Conservation (phyloP, 2,113 vertebrate species). For the Nibea coibor region DNA sequence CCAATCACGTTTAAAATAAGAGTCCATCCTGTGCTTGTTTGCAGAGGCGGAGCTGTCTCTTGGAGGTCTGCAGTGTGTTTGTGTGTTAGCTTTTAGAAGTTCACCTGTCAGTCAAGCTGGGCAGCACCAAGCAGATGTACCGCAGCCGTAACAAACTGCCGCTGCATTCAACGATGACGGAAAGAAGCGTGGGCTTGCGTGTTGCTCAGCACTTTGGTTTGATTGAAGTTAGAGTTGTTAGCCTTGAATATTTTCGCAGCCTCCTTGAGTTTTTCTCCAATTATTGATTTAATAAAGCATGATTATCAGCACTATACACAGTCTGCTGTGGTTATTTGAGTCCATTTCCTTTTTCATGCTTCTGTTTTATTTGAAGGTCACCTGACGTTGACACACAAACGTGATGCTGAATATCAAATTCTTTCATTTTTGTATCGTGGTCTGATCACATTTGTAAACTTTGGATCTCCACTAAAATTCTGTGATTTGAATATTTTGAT, state of each 20-base stretch:
- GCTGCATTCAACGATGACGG: constrained; percentile 75
- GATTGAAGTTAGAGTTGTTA: constrained; percentile 88
- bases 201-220: constrained; percentile 82
- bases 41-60: constrained; percentile 90
- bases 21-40: constrained; percentile 86
- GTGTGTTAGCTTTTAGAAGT: constrained; percentile 92
- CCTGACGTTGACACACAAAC: neutral
- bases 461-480: too few relatives aligned
- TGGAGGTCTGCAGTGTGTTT: constrained; percentile 89
- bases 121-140: constrained; percentile 82
- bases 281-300: constrained; percentile 98
- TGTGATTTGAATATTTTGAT: too few relatives aligned
- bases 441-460: too few relatives aligned
- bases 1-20: constrained; percentile 81
- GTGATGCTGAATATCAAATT: neutral
- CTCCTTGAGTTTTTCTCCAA: constrained; percentile 90
- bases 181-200: constrained; percentile 29
- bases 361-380: neutral
- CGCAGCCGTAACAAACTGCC: constrained; percentile 81
- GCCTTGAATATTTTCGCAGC: constrained; percentile 87
- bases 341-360: neutral
- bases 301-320: constrained; percentile 90
- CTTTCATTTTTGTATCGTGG: too few relatives aligned
- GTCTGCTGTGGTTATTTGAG: constrained; percentile 19
- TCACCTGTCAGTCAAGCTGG: constrained; percentile 78